Percentiles rank a stretch among this genome's conserved stretches.
Conservation (phyloP, 1,140 invertebrate genomes). For the Saccostrea cuccullata region DNA sequence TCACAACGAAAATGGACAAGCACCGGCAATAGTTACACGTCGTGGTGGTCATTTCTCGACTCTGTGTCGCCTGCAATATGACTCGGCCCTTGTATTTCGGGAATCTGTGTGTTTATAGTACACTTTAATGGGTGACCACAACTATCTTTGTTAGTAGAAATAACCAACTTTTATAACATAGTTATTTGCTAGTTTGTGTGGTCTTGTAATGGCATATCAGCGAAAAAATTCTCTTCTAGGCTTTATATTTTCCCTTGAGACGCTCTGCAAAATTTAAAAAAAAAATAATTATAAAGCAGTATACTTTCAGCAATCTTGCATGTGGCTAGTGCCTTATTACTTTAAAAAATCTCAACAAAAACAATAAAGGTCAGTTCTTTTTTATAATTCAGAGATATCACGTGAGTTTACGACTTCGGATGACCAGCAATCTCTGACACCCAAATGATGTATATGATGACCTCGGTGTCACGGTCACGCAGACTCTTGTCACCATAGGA, state of each 20-base stretch:
- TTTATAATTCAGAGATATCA: too few relatives aligned
- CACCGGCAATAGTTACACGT: constrained; percentile 13
- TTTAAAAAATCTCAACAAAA: too few relatives aligned
- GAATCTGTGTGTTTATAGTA: not conserved
- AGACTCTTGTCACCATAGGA: not conserved
- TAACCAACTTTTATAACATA: not conserved
- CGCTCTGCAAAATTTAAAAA: not conserved
- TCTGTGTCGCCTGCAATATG: constrained; percentile 3
- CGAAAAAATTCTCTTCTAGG: not conserved
- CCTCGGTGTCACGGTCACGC: not conserved
- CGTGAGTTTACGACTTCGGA: not conserved
- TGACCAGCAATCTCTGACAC: not conserved
- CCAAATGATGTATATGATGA: not conserved
- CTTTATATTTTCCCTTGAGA: not conserved
- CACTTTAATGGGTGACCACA: not conserved
- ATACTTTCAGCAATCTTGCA: not conserved
- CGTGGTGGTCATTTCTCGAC: constrained; percentile 16
- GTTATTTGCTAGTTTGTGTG: constrained; percentile 20
- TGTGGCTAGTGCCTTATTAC: too few relatives aligned
- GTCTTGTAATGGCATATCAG: not conserved
- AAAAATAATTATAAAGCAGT: not conserved
- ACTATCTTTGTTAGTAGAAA: not conserved
- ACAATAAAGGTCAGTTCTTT: too few relatives aligned
- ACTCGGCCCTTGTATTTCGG: not conserved
- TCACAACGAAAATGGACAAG: constrained; percentile 1